Conservation (phyloP, 2,113 vertebrate species). For the Ophiodon elongatus region DNA sequence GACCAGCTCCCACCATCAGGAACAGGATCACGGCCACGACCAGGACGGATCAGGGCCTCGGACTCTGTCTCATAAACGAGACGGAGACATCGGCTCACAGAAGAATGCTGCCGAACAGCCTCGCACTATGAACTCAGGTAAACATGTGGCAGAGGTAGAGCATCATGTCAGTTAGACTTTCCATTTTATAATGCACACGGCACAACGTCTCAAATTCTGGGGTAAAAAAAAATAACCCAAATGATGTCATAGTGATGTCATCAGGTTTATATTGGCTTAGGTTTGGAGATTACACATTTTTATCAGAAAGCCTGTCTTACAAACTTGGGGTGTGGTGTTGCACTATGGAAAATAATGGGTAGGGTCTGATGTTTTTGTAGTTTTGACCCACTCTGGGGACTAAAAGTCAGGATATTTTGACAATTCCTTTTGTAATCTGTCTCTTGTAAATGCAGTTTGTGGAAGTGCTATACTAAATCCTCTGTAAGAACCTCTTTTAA, state of each 20-base stretch:
- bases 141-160: not conserved
- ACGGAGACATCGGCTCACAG: conserved; percentile 18
- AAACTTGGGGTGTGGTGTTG: not conserved
- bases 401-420: not conserved
- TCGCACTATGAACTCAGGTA: conserved; percentile 74
- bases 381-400: not conserved
- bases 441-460: not conserved
- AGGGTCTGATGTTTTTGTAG: not conserved
- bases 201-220: not conserved
- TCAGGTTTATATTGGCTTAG: not conserved
- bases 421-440: not conserved
- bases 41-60: conserved; percentile 32
- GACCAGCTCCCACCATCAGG: conserved; percentile 41
- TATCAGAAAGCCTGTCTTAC: not conserved
- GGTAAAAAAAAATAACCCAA: not conserved
- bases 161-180: not conserved
- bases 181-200: not conserved
- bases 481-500: not conserved
- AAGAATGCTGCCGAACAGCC: conserved; percentile 1
- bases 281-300: not conserved
- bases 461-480: not conserved
- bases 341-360: conserved; percentile 9
- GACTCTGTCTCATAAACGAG: not conserved
- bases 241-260: not conserved
- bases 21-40: conserved; percentile 7